Evolutionary conservation across 2,797 vertebrate species (phyloP), one percentile per base, ranked within the genome.

Genomic region (Anguilla pacifica): DNA sequence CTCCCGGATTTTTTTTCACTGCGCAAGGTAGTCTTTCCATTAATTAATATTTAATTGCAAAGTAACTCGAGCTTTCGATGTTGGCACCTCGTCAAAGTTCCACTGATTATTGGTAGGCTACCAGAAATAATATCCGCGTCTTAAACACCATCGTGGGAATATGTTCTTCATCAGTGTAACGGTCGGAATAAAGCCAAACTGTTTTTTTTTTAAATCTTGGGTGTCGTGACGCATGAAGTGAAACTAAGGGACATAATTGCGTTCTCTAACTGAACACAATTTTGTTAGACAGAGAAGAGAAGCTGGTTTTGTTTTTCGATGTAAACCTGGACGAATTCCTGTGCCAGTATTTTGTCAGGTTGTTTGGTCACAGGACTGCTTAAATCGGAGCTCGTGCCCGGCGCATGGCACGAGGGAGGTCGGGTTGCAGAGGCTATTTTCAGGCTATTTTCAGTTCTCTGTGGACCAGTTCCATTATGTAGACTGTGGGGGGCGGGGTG

Each of bases 31-130:
- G 85, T 93, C 89, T 91, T 94, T 96, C 90, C 88, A 88, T 87
- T 91, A 92, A 94, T 94, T 89, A 93, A 95, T 95, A 94, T 93
- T 96, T 95, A 92, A 94, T 94, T 90, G 86, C 89, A 92, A 79
- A 90, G 91, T 92, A 94, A 95, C 91, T 89, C 86, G 92, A 94
- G 55, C 46, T 43, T 57, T 83, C 51, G 46, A n/a, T 85, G 93
- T 89, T 22, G 55, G 49, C 67, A 86, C 79, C 86, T 87, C 22
- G 39, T 83, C 64, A 86, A 74, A 72, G 35, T 86, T 83, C 35
- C 35, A 61, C 79, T 72, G 85, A 64, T 86, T 85, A 88, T 64
- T 81, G 61, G 59, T 64, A 46, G 59, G 57, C 35, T 49, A 82
- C 11, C 53, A 67, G 67, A 31, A 85, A 64, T 43, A 81, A 25